A percentile compares a stretch with the other conserved stretches of the same genome.
phyloP scores from a whole-genome alignment of 2,113 vertebrate species.

The Grammomys surdaster region DNA sequence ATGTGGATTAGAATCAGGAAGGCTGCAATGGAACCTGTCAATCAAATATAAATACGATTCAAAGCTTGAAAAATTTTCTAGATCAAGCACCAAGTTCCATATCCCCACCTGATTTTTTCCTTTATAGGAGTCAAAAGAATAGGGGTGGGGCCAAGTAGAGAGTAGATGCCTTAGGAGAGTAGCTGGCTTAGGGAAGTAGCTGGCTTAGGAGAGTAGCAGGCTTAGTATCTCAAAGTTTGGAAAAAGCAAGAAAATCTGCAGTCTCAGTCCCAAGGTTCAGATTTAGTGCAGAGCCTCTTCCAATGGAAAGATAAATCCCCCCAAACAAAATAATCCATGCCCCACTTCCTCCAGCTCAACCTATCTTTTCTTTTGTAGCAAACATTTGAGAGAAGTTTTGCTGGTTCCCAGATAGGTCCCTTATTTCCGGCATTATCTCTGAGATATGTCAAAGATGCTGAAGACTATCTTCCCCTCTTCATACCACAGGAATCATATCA shows the following conservation, averaged over 20 bases:
- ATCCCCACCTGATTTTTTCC: background rate
- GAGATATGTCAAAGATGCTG: too few species aligned
- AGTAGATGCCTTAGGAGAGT: background rate
- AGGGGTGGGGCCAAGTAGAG: background rate
- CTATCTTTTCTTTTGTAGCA: background rate
- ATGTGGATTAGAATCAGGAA: background rate
- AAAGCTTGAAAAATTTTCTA: background rate
- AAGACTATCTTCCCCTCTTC: background rate
- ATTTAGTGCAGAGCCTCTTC: background rate
- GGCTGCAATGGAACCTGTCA: background rate
- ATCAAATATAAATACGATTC: background rate
- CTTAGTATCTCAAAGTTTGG: accelerated
- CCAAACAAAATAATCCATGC: background rate
- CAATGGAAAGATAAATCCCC: background rate
- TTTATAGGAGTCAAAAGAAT: background rate
- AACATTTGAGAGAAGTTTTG: background rate
- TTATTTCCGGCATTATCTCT: background rate
- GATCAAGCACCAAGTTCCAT: background rate
- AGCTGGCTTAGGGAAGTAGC: too few species aligned
- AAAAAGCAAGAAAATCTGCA: background rate
- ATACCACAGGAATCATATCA: background rate
- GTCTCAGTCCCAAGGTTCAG: background rate
- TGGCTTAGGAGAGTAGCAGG: too few species aligned
- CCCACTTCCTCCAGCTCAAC: background rate
- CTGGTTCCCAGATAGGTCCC: background rate